A percentile compares a stretch with the other conserved stretches of the same genome.
These are phyloP conservation scores for Prionailurus bengalensis DNA, from an alignment of 2,113 vertebrate species.

Conservation along the genomic window DNA sequence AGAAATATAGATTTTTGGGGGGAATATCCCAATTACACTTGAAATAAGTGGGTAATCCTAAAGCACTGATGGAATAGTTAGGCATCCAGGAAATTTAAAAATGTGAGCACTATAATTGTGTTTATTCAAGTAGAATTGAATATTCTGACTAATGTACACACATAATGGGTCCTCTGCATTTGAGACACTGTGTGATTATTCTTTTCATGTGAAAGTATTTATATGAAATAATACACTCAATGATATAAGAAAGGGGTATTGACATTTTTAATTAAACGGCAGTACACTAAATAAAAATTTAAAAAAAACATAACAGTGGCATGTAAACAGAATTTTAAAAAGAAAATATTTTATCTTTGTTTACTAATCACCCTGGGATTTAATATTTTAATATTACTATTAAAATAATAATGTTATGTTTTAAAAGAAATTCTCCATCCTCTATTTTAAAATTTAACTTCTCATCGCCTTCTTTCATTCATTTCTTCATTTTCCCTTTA, in stretches of 20 bases:
- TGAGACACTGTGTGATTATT: slow-evolving; percentile 29
- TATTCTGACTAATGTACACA: slow-evolving; percentile 63
- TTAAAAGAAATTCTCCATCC: neutral
- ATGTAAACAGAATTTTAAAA: slow-evolving; percentile 43
- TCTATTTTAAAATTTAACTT: neutral
- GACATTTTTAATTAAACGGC: slow-evolving; percentile 29
- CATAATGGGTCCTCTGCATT: neutral
- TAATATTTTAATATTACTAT: neutral
- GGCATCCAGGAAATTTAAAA: slow-evolving; percentile 59
- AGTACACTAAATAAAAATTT: neutral
- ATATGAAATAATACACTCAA: slow-evolving; percentile 37
- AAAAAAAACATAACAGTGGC: neutral
- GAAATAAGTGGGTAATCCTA: slow-evolving; percentile 66
- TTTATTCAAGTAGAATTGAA: slow-evolving; percentile 54
- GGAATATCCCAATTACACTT: slow-evolving; percentile 73
- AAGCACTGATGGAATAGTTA: slow-evolving; percentile 67
- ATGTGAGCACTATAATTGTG: neutral
- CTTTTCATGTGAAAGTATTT: slow-evolving; percentile 27
- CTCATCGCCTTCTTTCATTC: neutral
- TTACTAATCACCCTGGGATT: neutral
- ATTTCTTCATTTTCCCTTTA: neutral
- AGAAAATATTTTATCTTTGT: slow-evolving; percentile 53
- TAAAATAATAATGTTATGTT: slow-evolving; percentile 46
- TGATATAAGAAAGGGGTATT: neutral
- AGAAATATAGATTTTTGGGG: slow-evolving; percentile 71